phyloP scores from a whole-genome alignment of 2,888 invertebrate genomes.

The Eledone cirrhosa region DNA sequence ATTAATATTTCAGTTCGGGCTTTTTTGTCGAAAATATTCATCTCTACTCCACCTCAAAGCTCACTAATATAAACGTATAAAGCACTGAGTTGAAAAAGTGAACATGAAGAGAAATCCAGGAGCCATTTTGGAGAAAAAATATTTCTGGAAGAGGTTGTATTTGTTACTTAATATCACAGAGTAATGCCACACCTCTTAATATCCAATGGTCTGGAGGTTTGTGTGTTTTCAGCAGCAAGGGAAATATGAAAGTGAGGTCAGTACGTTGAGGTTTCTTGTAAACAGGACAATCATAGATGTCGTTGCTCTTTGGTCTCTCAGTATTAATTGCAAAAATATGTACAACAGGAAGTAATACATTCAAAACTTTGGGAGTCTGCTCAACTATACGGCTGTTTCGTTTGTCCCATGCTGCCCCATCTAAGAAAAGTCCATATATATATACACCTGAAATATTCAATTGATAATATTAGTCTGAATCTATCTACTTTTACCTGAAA shows the following conservation, averaged over 20 bases:
- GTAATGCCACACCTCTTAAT: background rate
- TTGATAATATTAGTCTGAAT: background rate
- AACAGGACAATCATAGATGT: slow-evolving; percentile 3
- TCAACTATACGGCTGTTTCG: background rate
- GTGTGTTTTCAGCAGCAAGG: background rate
- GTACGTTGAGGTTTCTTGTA: background rate
- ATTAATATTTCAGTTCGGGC: too few relatives aligned
- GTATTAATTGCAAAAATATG: background rate
- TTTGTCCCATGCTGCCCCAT: slow-evolving; percentile 15
- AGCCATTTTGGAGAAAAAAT: too few relatives aligned
- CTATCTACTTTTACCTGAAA: too few relatives aligned
- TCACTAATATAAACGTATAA: too few relatives aligned
- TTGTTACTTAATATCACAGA: slow-evolving; percentile 4
- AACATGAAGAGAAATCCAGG: too few relatives aligned
- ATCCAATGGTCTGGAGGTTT: background rate
- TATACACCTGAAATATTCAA: background rate
- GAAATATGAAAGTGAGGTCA: background rate
- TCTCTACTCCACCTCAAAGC: too few relatives aligned
- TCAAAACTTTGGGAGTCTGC: background rate
- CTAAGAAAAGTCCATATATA: background rate
- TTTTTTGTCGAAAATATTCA: too few relatives aligned
- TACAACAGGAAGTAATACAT: background rate
- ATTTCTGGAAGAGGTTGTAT: background rate
- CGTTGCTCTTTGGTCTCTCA: background rate
- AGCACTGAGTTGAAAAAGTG: too few relatives aligned